Base-by-base conservation (phyloP, 2,888 invertebrate genomes). In the Luperina testacea region DNA sequence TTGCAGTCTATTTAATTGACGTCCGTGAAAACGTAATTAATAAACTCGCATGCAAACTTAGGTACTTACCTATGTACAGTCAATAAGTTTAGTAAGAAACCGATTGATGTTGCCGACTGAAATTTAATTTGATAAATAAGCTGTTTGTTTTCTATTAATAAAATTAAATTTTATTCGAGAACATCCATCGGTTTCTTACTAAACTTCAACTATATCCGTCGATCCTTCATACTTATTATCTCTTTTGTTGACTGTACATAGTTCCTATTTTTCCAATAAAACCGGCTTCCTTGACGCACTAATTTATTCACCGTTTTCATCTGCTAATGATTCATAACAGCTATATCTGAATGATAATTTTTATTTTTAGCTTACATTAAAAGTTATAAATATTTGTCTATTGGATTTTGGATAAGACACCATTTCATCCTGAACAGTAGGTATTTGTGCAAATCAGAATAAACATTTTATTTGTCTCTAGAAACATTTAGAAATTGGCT, bases 281-380 rank as follows among this genome's bases (percentile, higher is more conserved):
- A 38, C 53, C 38, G 24, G 53, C 53, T 61, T 68, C n/a, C 20
- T 63, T 57, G 48, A 57, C 48, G 20, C 48, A n/a, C 38, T 57
- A 11, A 69, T 77, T 61, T 82, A 57, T 61, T 80, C 32, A 53
- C 24, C 17, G 38, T 48, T 48, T 68, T 57, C 53, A 27, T n/a
- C n/a, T 59, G n/a, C 45, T 72, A 72, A 57, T 81, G 17, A 65
- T 65, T 27, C 57, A 27, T 81, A 64, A 63, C n/a, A n/a, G n/a
- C 64, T 65, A 75, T 38, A 17, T 38, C 63, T n/a, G 17, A 27
- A 42, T 74, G 24, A 42, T 65, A 20, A 24, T 38, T 57, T n/a
- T 24, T 57, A 59, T 59, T 48, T 38, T 79, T 59, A 11, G 20
- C 11, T n/a, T 42, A 15, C 20, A 64, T 57, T 81, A 48, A 65